These are phyloP conservation scores for Zapornia atra DNA, from an alignment of 2,113 vertebrate species.

Conservation along the genomic window DNA sequence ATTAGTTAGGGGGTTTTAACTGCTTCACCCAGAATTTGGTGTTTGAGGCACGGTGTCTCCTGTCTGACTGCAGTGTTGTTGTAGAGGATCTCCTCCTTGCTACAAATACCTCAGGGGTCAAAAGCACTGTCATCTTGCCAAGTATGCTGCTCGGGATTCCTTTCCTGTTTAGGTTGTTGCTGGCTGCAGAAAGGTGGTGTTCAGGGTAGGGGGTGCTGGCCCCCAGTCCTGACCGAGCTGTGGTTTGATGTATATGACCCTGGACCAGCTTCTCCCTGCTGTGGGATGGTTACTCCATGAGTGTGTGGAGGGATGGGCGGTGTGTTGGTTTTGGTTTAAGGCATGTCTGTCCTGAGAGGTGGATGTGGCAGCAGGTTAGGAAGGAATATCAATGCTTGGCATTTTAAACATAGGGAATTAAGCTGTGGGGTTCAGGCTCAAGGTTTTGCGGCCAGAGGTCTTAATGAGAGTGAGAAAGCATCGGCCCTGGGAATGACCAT, in stretches of 20 bases:
- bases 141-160: neutral
- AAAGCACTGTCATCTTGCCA: neutral
- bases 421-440: neutral
- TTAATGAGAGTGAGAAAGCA: neutral
- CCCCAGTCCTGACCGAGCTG: accelerated
- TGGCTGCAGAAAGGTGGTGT: neutral
- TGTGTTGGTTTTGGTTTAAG: accelerated
- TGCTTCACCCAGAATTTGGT: neutral
- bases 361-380: neutral
- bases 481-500: neutral
- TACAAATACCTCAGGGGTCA: neutral
- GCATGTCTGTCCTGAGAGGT: accelerated
- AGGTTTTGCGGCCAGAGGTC: neutral
- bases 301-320: accelerated
- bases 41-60: neutral
- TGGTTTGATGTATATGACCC: neutral
- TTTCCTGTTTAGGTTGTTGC: neutral
- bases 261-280: accelerated
- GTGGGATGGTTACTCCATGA: neutral
- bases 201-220: neutral
- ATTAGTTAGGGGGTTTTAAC: neutral
- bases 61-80: neutral
- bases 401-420: neutral
- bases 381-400: neutral
- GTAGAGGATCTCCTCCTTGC: neutral